Percentiles rank a stretch among this genome's conserved stretches.
Conservation (phyloP, 2,888 invertebrate genomes). For the Phyllotreta striolata region DNA sequence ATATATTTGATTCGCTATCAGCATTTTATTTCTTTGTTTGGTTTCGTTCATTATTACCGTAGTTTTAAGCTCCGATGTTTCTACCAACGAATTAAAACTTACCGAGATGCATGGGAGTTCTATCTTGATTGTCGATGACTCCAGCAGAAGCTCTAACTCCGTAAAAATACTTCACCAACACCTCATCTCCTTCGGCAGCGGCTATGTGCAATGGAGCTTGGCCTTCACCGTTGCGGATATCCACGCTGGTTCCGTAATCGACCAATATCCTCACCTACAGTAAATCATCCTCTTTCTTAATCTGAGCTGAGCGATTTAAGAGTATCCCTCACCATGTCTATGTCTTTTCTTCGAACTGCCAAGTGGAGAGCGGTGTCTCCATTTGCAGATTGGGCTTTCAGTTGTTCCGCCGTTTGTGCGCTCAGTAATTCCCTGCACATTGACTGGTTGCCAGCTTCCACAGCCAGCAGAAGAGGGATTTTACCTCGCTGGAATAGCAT, state of each 20-base stretch:
- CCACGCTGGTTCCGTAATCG: constrained; percentile 91
- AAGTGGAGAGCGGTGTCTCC: constrained; percentile 96
- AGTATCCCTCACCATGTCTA: constrained; percentile 75
- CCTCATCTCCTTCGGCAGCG: constrained; percentile 94
- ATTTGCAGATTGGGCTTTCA: constrained; percentile 81
- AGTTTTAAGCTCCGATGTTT: too few species aligned
- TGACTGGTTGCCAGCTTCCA: constrained; percentile 94
- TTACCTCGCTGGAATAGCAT: constrained; percentile 80
- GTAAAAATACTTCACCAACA: constrained; percentile 93
- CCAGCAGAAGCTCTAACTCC: constrained; percentile 94
- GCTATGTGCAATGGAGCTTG: constrained; percentile 96
- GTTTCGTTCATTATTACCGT: too few species aligned
- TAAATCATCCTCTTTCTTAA: background rate
- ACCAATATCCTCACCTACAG: constrained; percentile 78
- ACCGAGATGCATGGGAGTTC: constrained; percentile 73
- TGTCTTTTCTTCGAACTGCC: constrained; percentile 90
- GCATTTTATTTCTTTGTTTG: background rate
- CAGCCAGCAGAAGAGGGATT: constrained; percentile 91
- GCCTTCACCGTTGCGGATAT: constrained; percentile 92
- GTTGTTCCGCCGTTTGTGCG: constrained; percentile 86
- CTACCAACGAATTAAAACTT: too few species aligned
- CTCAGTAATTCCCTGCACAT: constrained; percentile 93
- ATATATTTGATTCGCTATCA: background rate
- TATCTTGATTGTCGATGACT: constrained; percentile 94
- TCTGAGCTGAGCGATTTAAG: background rate